Evolutionary conservation across 2,797 vertebrate species (phyloP), one percentile per base, ranked within the genome.

Genomic region (Alauda arvensis): DNA sequence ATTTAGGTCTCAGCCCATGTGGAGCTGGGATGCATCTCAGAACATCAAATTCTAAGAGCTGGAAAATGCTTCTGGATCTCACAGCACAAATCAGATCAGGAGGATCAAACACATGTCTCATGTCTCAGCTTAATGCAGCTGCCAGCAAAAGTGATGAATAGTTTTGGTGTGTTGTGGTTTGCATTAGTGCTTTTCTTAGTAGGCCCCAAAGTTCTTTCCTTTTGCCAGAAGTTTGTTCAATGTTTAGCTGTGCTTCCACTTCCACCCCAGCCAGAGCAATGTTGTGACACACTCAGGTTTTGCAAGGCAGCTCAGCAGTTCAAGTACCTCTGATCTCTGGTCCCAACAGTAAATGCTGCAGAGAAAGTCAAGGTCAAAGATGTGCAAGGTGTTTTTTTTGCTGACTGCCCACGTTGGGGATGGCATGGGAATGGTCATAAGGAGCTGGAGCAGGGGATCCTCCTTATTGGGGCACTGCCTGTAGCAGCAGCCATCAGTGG

Each of bases 1-100:
- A 7, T 51, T 61, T 26, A 5, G 12, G 33, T 70, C 25, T 77
- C 53, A 75, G 43, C 40, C 43, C 20, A 12, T 15, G 4, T 33
- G 33, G 34, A 72, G 9, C 33, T 81, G 45, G 40, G 34, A 23
- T 71, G 21, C 8, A 40, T 20, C 57, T 39, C 53, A 45, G 49
- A 53, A 39, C 37, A 66, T 8, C 25, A 43, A 46, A 57, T 19
- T 34, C 25, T 57, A 9, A 20, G 74, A 71, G 20, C 57, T 78
- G 24, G 46, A 24, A 46, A 74, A 57, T 43, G 37, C 43, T 85
- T 6, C 23, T 15, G 6, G 18, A 18, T 72, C 37, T 48, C 43
- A 57, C 31, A 66, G 46, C 59, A 34, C 0, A 0, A 85, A 15
- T 55, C 1, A 11, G 18, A 12, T 84, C 12, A 42, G 62, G 29